Percentiles rank a stretch among this genome's conserved stretches.
phyloP scores from a whole-genome alignment of 2,888 invertebrate species.

The Monoplex corrugatus region DNA sequence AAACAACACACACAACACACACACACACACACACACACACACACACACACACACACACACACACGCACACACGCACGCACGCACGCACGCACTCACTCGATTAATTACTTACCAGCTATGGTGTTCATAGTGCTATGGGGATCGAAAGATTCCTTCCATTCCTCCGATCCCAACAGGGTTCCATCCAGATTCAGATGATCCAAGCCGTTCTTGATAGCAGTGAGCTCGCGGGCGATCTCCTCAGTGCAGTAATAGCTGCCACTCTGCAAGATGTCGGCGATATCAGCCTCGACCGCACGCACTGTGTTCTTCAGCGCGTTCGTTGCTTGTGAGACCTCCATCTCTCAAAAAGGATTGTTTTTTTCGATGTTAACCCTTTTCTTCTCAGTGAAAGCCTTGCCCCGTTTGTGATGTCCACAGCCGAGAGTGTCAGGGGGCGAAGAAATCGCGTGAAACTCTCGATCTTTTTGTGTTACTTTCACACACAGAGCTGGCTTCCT shows the following conservation, averaged over 20 bases:
- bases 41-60: not conserved
- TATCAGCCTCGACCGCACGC: constrained; percentile 34
- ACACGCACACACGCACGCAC: not conserved
- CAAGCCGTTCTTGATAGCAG: constrained; percentile 74
- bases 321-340: constrained; percentile 43
- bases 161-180: constrained; percentile 69
- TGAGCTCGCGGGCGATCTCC: constrained; percentile 75
- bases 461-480: not conserved
- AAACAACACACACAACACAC: too few relatives aligned
- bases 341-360: not conserved
- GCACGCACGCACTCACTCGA: not conserved
- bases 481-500: constrained; percentile 49
- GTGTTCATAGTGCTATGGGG: not conserved
- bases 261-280: constrained; percentile 65
- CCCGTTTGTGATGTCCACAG: not conserved
- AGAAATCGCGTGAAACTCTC: constrained; percentile 24
- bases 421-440: not conserved
- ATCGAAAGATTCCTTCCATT: constrained; percentile 63
- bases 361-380: not conserved
- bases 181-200: constrained; percentile 78
- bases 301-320: constrained; percentile 3
- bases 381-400: not conserved
- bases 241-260: constrained; percentile 78
- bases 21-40: not conserved
- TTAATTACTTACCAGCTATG: not conserved